These are phyloP conservation scores for Gorsachius goisagi DNA, from an alignment of 2,113 vertebrate genomes.

Conservation along the genomic window DNA sequence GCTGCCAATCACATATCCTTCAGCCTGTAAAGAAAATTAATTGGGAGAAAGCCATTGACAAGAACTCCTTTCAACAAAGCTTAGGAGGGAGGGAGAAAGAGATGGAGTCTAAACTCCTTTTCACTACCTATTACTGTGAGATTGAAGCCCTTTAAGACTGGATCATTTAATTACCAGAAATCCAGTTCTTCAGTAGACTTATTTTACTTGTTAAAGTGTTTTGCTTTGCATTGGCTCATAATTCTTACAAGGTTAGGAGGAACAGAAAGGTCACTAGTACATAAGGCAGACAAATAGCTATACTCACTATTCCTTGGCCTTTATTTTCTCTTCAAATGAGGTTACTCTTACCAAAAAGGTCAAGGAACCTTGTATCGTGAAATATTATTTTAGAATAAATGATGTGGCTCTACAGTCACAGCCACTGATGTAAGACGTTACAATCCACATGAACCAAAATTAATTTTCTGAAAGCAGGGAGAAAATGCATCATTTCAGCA, in stretches of 20 bases:
- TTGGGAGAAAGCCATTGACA: not conserved
- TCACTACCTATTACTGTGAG: not conserved
- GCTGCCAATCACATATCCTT: slow-evolving; percentile 98
- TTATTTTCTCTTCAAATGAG: slow-evolving; percentile 57
- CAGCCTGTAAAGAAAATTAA: slow-evolving; percentile 78
- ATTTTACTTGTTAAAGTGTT: not conserved
- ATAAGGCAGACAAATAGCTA: slow-evolving; percentile 31
- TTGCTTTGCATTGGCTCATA: not conserved
- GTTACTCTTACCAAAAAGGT: slow-evolving; percentile 54
- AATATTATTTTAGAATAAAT: slow-evolving; percentile 43
- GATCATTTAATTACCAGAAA: not conserved
- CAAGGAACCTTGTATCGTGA: slow-evolving; percentile 18
- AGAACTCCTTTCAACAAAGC: not conserved
- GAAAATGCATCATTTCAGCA: slow-evolving; percentile 44
- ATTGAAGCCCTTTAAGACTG: not conserved
- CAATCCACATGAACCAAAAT: slow-evolving; percentile 30
- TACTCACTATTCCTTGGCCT: slow-evolving; percentile 38
- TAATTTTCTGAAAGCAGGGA: slow-evolving; percentile 47
- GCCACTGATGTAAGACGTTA: slow-evolving; percentile 15
- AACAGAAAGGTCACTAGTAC: slow-evolving; percentile 14
- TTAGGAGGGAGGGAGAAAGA: not conserved
- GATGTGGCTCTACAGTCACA: slow-evolving; percentile 47
- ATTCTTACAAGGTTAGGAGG: slow-evolving; percentile 5
- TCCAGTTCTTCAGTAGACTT: not conserved
- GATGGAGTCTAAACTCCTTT: not conserved